Base-by-base conservation (phyloP, 2,888 invertebrate genomes). In the Sinohyriopsis cumingii region DNA sequence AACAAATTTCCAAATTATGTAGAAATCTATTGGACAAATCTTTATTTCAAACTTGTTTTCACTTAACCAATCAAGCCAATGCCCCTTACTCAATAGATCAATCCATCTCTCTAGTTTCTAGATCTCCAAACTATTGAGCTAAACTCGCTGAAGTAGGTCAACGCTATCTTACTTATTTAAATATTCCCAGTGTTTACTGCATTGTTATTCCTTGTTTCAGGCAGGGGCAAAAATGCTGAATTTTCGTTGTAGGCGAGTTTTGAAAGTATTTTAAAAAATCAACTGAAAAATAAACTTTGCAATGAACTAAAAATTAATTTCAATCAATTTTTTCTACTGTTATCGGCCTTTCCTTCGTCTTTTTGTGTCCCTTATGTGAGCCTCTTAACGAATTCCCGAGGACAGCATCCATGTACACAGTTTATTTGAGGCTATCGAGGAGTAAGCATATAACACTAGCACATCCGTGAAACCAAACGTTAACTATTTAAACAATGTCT, bases 91-190 rank as follows among this genome's bases (percentile, higher is more conserved):
- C 25, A 75, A 67, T 77, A 71, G 68, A 77, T 69, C 60, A 69
- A 73, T 75, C 77, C 77, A 77, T 77, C 75, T 71, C 28, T 56
- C 55, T 78, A 71, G 85, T 85, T 82, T 86, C 83, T 80, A 83
- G 85, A 83, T 82, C 82, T 83, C 80, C 83, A 86, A 80, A 82
- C 83, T 86, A 86, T 86, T 83, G 84, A 84, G 85, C 82, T 81
- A 83, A 84, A 81, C 80, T 79, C 78, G 77, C 69, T 79, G 78
- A 86, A 82, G 80, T 86, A 83, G 86, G 86, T 86, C 86, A 86
- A 73, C 78, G 69, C 79, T 79, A 77, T 81, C 76, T 79, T 78
- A 73, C 80, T 79, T 79, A 80, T 82, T 81, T 77, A 81, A 82
- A 81, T 79, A 75, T 77, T 77, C 70, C 66, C 65, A 24, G 63